phyloP scores from a whole-genome alignment of 2,888 invertebrate genomes.

The Cistogaster globosa region DNA sequence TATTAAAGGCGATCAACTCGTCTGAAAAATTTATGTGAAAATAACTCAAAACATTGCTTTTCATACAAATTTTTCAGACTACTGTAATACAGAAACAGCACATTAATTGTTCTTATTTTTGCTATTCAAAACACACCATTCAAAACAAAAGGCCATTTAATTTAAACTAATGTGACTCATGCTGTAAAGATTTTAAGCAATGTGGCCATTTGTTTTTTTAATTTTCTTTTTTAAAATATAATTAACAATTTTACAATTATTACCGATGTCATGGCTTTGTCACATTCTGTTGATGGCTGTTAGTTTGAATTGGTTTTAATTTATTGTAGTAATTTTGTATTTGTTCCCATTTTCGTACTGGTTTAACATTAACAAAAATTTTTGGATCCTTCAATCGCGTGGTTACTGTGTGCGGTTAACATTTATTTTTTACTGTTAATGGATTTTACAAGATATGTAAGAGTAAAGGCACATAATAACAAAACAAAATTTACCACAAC shows the following conservation, averaged over 20 bases:
- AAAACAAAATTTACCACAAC: not conserved
- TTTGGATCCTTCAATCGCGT: slow-evolving; percentile 22
- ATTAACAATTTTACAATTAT: slow-evolving; percentile 14
- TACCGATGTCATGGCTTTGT: not conserved
- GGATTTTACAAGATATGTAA: slow-evolving; percentile 1
- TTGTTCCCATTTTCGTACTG: slow-evolving; percentile 8
- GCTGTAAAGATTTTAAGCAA: no score
- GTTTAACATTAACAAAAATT: no score
- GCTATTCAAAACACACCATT: no score
- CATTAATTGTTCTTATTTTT: no score
- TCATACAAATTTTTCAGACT: no score
- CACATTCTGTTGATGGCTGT: slow-evolving; percentile 15
- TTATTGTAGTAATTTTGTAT: slow-evolving; percentile 33
- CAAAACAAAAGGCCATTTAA: no score
- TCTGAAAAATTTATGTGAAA: no score
- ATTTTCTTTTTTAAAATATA: slow-evolving; percentile 3
- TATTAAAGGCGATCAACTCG: no score
- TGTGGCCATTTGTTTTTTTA: no score
- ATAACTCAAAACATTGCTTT: no score
- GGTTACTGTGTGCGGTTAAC: slow-evolving; percentile 16
- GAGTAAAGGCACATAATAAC: not conserved
- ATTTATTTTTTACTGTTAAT: slow-evolving; percentile 35
- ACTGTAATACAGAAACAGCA: no score
- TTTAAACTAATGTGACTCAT: no score
- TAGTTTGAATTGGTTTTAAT: slow-evolving; percentile 14